Evolutionary conservation across 1,140 invertebrate genomes (phyloP), one percentile per base, ranked within the genome.

Genomic region (Mamestra configurata): DNA sequence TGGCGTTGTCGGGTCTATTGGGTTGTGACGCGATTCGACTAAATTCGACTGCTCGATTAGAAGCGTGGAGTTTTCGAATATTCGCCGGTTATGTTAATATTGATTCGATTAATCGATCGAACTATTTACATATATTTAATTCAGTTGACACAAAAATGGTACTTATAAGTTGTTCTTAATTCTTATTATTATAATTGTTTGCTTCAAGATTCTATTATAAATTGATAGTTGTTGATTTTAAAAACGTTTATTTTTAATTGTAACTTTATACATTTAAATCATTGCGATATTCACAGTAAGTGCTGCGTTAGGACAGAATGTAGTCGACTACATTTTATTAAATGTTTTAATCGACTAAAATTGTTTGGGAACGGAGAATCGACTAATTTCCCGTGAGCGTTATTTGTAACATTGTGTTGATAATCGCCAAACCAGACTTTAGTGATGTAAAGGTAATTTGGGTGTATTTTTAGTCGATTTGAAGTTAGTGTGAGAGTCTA

Each of bases 131-230:
- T 68, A 53, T 53, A 53, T 77, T 77, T 77, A 53, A 53, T 51
- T 59, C 75, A 77, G 59, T 77, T 77, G 75, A 77, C 75, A 68
- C 75, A 68, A 66, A 66, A 77, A 77, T 66, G 27, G 75, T 77
- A 77, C 75, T 77, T 77, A 77, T 77, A 77, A 77, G 75, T 77
- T 77, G 75, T 77, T 77, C 75, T 77, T 77, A 77, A 77, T 77
- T 66, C 75, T 77, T 77, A 75, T 75, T 77, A 75, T 75, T 49
- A 77, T 77, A 66, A 73, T 57, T 73, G 68, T 77, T 77, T 77
- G 61, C 75, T 77, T 77, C 75, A 77, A 68, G 75, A 77, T 77
- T 77, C 61, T 77, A 66, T 77, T 66, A 66, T 77, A 77, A 66
- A 66, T 77, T 77, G 59, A 77, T 77, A 77, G 61, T 77, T 66